A percentile compares a stretch with the other conserved stretches of the same genome.
Evolutionary conservation across 2,113 vertebrate genomes (phyloP).

Genomic region (Protobothrops flavoviridis): DNA sequence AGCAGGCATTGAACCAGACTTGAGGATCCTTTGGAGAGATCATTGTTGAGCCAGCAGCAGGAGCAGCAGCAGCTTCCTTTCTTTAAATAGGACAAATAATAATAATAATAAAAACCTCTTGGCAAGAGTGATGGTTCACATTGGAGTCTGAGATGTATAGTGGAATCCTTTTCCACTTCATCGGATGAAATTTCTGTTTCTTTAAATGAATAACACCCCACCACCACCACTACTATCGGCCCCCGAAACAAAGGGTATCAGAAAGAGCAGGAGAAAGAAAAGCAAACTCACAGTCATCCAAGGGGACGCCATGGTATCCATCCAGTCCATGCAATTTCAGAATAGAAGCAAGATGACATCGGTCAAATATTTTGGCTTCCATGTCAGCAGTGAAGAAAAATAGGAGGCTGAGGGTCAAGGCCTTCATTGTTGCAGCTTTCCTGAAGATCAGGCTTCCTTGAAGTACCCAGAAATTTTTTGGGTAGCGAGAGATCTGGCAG

Average conservation of each 20-base stretch:
- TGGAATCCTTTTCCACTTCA: not conserved
- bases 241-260: not conserved
- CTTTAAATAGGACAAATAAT: not conserved
- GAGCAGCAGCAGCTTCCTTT: not conserved
- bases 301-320: not conserved
- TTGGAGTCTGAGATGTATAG: not conserved
- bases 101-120: not conserved
- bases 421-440: not conserved
- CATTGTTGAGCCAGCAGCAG: not conserved
- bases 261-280: not conserved
- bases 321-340: not conserved
- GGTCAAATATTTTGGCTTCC: not conserved
- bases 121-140: not conserved
- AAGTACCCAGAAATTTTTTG: not conserved
- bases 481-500: not conserved
- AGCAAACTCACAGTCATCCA: not conserved
- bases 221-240: not conserved
- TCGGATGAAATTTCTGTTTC: not conserved
- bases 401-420: not conserved
- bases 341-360: not conserved
- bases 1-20: not conserved
- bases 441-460: not conserved
- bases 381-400: not conserved
- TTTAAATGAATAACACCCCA: not conserved
- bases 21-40: not conserved